These are phyloP conservation scores for Pterostichus niger DNA, from an alignment of 2,888 invertebrate genomes.

Conservation along the genomic window DNA sequence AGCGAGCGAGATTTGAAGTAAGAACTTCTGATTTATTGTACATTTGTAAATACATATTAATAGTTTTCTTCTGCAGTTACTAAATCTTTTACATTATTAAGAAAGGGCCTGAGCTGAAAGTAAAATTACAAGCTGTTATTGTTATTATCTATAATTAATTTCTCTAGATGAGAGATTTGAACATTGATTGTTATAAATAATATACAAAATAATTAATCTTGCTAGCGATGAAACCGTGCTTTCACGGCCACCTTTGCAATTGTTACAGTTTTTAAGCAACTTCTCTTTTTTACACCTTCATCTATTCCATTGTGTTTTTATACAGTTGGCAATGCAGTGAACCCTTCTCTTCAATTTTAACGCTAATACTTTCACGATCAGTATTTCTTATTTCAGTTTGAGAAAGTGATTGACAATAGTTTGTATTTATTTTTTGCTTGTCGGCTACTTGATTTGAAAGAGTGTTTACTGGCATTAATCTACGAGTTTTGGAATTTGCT, in stretches of 20 bases:
- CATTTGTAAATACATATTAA: too few species aligned
- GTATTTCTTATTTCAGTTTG: conserved; percentile 13
- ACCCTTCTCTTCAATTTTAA: conserved; percentile 32
- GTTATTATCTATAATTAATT: conserved; percentile 22
- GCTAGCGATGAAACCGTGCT: not conserved
- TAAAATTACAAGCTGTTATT: conserved; percentile 1
- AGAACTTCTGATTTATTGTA: too few species aligned
- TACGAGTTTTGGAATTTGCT: too few species aligned
- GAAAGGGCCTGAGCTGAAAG: not conserved
- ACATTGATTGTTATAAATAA: conserved; percentile 39
- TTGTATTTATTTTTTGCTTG: conserved; percentile 16
- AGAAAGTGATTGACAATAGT: conserved; percentile 37
- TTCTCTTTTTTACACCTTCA: conserved; percentile 3
- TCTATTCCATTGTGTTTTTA: conserved; percentile 45
- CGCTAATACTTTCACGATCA: conserved; percentile 31
- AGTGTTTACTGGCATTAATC: too few species aligned
- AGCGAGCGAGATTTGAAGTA: too few species aligned
- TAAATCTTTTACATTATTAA: not conserved
- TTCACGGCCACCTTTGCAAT: conserved; percentile 22
- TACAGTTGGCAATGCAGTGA: not conserved
- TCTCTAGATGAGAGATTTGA: conserved; percentile 1
- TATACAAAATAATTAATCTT: conserved; percentile 49
- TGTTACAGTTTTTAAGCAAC: conserved; percentile 33
- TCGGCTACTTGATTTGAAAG: not conserved
- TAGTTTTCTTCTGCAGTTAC: too few species aligned